Evolutionary conservation across 2,113 vertebrate genomes (phyloP), one percentile per base, ranked within the genome.

Genomic region (Notarius quadriscutis): DNA sequence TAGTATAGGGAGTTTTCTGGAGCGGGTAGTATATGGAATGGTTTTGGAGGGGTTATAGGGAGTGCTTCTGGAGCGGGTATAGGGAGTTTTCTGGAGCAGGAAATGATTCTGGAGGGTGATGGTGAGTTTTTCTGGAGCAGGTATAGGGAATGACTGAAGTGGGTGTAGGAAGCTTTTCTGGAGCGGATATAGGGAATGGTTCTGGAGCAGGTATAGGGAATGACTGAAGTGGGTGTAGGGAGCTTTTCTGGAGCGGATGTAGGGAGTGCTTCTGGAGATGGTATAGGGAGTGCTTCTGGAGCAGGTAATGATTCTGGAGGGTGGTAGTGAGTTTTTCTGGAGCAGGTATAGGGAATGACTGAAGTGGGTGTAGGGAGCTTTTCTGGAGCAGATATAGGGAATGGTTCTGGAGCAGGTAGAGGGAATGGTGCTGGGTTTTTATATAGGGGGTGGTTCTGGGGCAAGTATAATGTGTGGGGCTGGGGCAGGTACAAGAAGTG

Each of bases 1-100:
- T 58, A 17, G 15, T 58, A 17, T 58, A 58, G 0, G 20, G 60
- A 8, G 6, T 63, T 0, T 63, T 20, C 60, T 63, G 60, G 60
- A 2, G 20, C 0, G 9, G 0, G 20, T 63, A 9, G 20, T 63
- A 9, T 63, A 25, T 0, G 5, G 22, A 1, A 25, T 63, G 63
- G 3, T n/a, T 15, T 25, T n/a, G 9, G 25, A 10, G 63, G 1
- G n/a, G 6, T 0, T n/a, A 3, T n/a, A n/a, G 62, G 8, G 1
- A n/a, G 62, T 65, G 74, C 48, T 50, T 8, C 2, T 65, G 63
- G 20, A 8, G 22, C 1, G 9, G 20, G 20, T 25, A 25, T 25
- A 60, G 22, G 25, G 25, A 27, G 63, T 67, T 11, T 25, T 60
- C 3, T 60, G 55, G 11, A 57, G 14, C 11, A 60, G 58, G 18